Base-by-base conservation (phyloP, 2,113 vertebrate species). In the Kryptolebias marmoratus region DNA sequence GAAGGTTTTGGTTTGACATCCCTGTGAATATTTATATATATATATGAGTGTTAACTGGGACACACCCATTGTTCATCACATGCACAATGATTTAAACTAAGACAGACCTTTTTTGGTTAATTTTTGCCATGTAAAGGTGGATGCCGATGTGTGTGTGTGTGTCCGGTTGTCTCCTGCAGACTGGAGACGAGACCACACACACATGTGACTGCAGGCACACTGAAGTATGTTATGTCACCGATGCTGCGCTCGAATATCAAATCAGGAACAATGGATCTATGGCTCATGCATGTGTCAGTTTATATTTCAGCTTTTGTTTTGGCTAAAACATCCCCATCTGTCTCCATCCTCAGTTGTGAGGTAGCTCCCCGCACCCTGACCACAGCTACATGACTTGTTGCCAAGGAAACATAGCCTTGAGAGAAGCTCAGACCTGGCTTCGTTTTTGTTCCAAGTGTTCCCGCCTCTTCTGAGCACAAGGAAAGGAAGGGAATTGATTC, bases 371-470 rank as follows among this genome's bases (percentile, higher is more conserved):
- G 73, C 50, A 44, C 60, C 58, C 61, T 53, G 64, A 68, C 68
- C 49, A 81, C 77, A 68, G 76, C 87, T 47, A 86, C 64, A 81
- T 88, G 85, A 86, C 82, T 73, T 89, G 89, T 92, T 91, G 83
- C 90, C 80, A 86, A 68, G 88, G 87, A 69, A 88, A 90, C 88
- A 32, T 68, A 64, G 77, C 74, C 62, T 63, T 66, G 61, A 71
- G 75, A 79, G 77, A 79, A 71, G 75, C 65, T 70, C 22, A 47
- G 42, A 64, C 71, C 75, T 66, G 45, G 45, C 68, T 78, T 6
- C 47, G 22, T 36, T 36, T 36, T 36, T 4, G 36, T 42, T 68
- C 61, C 68, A 18, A 65, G 69, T 64, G 71, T 28, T 44, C 53
- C 45, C 58, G 63, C 14, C 53, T 61, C 45, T 58, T 60, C 27